These are phyloP conservation scores for Cercocebus atys DNA, from an alignment of 2,113 vertebrate species.

Conservation along the genomic window DNA sequence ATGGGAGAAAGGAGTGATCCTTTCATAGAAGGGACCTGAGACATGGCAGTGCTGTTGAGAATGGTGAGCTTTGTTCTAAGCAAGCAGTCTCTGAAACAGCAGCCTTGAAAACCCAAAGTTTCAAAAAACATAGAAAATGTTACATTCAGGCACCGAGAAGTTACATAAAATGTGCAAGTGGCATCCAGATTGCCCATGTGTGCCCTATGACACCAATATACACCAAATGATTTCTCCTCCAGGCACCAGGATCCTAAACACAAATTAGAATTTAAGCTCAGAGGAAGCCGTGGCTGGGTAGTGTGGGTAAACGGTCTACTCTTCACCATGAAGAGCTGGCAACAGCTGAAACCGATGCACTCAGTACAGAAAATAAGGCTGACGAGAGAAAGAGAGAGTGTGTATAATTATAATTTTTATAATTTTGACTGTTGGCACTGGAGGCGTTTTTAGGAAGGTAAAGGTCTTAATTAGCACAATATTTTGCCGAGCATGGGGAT, in stretches of 20 bases:
- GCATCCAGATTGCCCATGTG: not conserved
- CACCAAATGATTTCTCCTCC: not conserved
- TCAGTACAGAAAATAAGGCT: not conserved
- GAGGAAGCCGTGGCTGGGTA: not conserved
- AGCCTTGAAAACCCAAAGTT: not conserved
- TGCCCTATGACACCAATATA: not conserved
- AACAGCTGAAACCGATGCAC: not conserved
- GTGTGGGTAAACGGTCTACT: not conserved
- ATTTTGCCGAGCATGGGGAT: not conserved
- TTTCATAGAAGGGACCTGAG: not conserved
- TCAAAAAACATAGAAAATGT: not conserved
- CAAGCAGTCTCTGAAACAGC: not conserved
- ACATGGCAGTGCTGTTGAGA: not conserved
- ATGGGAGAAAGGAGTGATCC: not conserved
- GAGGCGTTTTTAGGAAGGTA: not conserved
- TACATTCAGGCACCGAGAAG: not conserved
- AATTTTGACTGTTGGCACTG: not conserved
- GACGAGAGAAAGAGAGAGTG: not conserved
- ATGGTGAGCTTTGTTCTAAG: not conserved
- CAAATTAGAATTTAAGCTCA: not conserved
- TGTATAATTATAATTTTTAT: too few relatives aligned
- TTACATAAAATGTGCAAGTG: not conserved
- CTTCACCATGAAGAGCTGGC: not conserved
- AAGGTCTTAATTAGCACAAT: not conserved
- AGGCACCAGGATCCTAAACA: not conserved